Base-by-base conservation (phyloP, 2,113 vertebrate genomes). In the Gadus macrocephalus region DNA sequence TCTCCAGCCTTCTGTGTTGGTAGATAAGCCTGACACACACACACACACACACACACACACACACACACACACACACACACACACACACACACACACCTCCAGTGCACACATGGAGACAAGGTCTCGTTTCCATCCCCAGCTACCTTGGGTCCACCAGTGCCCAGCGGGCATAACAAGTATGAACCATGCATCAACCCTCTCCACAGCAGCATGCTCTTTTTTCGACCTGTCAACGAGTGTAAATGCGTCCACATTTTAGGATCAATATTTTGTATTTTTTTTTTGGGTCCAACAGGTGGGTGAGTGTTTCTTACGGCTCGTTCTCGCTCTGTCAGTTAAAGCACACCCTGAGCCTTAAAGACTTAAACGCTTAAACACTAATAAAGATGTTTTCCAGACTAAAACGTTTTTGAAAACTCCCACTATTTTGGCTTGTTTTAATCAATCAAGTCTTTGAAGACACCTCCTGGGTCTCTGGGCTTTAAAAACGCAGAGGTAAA, bases 231-330 rank as follows among this genome's bases (percentile, higher is more conserved):
- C 80, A 81, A 62, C 72, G 79, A 87, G 77, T 49, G 9, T 49
- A 83, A 78, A 75, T 61, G 55, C 69, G 64, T 84, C 80, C 76
- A 82, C 62, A 84, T 69, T 49, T 66, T 79, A 67, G 75, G 79
- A 86, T 89, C 82, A 84, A 79, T 85, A 65, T 42, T 65, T 74
- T 78, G 35, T 59, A 15, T 20, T 2, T 16, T 22, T 1, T 19
- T 83, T 73, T 63, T n/a, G n/a, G 71, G 67, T 66, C 38, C 35
- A 22, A 75, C 60, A 71, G 61, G 58, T 69, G 42, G 38, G 61
- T 12, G 19, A 49, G 42, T 9, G 42, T 58, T 64, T 70, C 74
- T 63, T 35, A 19, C 25, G 2, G 67, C 75, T 9, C 25, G 28
- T 79, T 66, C 42, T 72, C 14, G 1, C 27, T n/a, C 76, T 12